phyloP scores from a whole-genome alignment of 2,888 invertebrate species.

The Hirtodrosophila duncani region DNA sequence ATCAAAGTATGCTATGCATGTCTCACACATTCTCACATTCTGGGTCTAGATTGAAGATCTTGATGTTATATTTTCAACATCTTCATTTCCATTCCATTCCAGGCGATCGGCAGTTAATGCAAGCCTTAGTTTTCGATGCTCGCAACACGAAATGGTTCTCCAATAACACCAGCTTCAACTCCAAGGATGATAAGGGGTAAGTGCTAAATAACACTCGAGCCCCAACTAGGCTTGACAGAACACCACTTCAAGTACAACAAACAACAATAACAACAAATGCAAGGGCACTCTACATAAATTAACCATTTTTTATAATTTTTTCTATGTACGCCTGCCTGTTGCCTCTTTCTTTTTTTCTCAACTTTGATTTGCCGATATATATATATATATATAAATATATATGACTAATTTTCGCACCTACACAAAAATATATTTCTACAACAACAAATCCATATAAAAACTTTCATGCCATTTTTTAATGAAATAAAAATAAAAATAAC shows the following conservation, averaged over 20 bases:
- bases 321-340: conserved; percentile 48
- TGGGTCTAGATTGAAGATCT: too few species aligned
- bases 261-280: conserved; percentile 22
- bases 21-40: too few species aligned
- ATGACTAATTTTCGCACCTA: conserved; percentile 44
- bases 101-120: conserved; percentile 92
- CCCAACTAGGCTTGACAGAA: conserved; percentile 44
- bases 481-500: conserved; percentile 38
- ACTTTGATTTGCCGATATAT: conserved; percentile 56
- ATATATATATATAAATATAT: conserved; percentile 27
- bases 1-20: conserved; percentile 42
- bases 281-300: conserved; percentile 47
- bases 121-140: conserved; percentile 92
- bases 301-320: conserved; percentile 63
- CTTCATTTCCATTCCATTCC: too few species aligned
- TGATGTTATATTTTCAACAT: too few species aligned
- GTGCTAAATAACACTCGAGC: conserved; percentile 65
- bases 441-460: too few species aligned
- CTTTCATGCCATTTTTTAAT: conserved; percentile 40
- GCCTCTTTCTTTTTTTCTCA: conserved; percentile 59
- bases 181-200: conserved; percentile 86
- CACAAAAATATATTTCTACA: too few species aligned
- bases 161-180: conserved; percentile 85
- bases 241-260: conserved; percentile 57
- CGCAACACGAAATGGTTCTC: conserved; percentile 92